These are phyloP conservation scores for Tolmerus cingulatus DNA, from an alignment of 2,888 invertebrate species.

Conservation along the genomic window DNA sequence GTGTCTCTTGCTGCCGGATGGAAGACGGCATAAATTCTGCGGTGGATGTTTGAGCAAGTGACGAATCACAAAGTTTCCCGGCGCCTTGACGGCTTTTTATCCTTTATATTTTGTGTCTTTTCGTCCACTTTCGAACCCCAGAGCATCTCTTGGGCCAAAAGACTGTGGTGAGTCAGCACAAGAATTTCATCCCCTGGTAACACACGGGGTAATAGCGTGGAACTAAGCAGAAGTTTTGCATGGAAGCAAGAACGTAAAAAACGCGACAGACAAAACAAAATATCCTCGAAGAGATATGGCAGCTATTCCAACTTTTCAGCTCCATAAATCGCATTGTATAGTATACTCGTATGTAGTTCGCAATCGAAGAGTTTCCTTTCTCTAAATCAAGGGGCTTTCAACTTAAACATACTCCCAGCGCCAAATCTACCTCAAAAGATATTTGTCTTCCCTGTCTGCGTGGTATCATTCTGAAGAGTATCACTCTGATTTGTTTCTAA, in stretches of 20 bases:
- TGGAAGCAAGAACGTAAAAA: neutral
- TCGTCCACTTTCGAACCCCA: neutral
- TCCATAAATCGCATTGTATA: neutral
- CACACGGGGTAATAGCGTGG: neutral
- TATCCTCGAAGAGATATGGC: neutral
- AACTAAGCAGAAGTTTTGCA: neutral
- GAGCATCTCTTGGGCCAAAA: neutral
- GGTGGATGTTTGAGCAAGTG: neutral
- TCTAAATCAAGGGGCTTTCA: neutral
- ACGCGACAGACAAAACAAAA: neutral
- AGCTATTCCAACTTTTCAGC: neutral
- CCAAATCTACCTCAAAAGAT: neutral
- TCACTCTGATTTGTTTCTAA: neutral
- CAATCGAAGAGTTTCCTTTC: neutral
- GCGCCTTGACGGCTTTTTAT: neutral
- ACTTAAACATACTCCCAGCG: neutral
- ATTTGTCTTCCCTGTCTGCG: neutral
- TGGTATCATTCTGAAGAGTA: neutral
- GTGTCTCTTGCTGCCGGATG: neutral
- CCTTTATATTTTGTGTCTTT: neutral
- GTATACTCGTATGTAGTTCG: neutral
- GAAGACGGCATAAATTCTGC: neutral
- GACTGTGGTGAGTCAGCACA: neutral
- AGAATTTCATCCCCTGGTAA: neutral
- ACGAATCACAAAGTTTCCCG: constrained; percentile 16